These are phyloP conservation scores for Oryzias sinensis DNA, from an alignment of 2,797 vertebrate species.

Conservation along the genomic window DNA sequence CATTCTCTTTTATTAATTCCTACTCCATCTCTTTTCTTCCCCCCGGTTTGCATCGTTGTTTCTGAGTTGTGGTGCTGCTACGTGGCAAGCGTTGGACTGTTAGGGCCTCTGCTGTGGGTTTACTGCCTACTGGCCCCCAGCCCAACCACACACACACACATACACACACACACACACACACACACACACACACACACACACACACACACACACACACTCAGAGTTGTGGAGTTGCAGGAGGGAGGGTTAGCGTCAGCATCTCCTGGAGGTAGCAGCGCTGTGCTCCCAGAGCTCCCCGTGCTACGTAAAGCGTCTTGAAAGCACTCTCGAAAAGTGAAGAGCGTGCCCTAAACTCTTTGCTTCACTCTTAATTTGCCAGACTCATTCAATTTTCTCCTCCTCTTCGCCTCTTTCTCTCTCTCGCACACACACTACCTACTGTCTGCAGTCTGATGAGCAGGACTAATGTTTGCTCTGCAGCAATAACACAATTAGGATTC, in stretches of 20 bases:
- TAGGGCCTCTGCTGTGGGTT: constrained; percentile 65
- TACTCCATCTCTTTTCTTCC: background rate
- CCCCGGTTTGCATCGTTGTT: background rate
- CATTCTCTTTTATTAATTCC: background rate
- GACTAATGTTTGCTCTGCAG: constrained; percentile 75
- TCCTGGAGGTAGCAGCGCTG: constrained; percentile 41
- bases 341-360: constrained; percentile 30
- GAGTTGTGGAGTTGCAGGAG: constrained; percentile 63
- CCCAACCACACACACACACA: constrained; percentile 56
- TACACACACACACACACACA: constrained; percentile 34
- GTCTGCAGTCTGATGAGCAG: constrained; percentile 65
- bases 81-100: constrained; percentile 66
- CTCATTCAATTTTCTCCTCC: constrained; percentile 52
- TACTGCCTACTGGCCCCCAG: constrained; percentile 67
- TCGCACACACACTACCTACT: constrained; percentile 41
- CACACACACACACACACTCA: constrained; percentile 23
- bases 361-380: constrained; percentile 44
- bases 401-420: constrained; percentile 2
- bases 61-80: constrained; percentile 54
- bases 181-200: constrained; percentile 33
- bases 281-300: constrained; percentile 23
- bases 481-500: constrained; percentile 78
- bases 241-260: constrained; percentile 57
- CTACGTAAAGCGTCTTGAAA: constrained; percentile 49
- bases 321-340: constrained; percentile 16